These are phyloP conservation scores for Coluber constrictor DNA, from an alignment of 2,797 vertebrate species.

Conservation along the genomic window DNA sequence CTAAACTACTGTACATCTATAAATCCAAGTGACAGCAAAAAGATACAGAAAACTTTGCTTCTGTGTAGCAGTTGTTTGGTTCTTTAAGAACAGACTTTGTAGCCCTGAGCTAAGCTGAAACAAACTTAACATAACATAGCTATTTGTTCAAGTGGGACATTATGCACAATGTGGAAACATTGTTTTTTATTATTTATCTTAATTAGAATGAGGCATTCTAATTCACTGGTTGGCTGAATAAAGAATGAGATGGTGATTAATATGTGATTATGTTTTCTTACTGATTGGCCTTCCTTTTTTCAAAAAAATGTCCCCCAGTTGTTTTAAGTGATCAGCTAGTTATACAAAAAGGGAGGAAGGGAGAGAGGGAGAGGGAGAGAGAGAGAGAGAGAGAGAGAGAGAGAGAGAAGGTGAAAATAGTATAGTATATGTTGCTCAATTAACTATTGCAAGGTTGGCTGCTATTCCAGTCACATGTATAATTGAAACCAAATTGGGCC, in stretches of 20 bases:
- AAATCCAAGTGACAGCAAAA: not conserved
- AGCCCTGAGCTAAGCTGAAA: not conserved
- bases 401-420: too few species aligned
- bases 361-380: too few species aligned
- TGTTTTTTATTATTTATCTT: not conserved
- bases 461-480: not conserved
- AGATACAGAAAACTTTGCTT: not conserved
- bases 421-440: not conserved
- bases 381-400: too few species aligned
- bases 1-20: not conserved
- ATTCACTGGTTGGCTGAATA: not conserved
- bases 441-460: not conserved
- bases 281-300: not conserved
- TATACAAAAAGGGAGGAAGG: not conserved
- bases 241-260: not conserved
- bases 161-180: not conserved
- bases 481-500: too few species aligned
- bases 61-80: not conserved
- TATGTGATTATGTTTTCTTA: not conserved
- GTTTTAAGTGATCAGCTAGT: not conserved
- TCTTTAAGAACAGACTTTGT: not conserved
- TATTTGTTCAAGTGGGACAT: not conserved
- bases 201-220: not conserved
- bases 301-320: not conserved
- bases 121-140: not conserved